Base-by-base conservation (phyloP, 1,140 invertebrate genomes). In the Drosophila takahashii region DNA sequence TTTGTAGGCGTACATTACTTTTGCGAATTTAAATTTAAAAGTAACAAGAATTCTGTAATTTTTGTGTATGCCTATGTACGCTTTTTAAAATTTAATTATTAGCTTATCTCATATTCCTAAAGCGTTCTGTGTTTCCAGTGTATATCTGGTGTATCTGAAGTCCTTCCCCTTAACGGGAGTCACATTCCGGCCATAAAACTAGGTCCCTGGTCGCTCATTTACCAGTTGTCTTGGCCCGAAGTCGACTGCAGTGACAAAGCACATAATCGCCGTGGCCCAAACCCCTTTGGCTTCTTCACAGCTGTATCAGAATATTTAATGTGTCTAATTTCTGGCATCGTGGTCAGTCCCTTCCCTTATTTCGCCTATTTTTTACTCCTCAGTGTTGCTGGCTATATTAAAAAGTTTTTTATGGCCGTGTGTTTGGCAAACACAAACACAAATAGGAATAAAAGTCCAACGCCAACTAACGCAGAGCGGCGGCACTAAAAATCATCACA, bases 401-500 rank as follows among this genome's bases (percentile, higher is more conserved):
- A 86, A 87, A 86, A 86, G 81, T 86, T 86, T 76, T 85, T 81
- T 87, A 86, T 86, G 81, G 50, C 44, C 78, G 44, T 78, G 78
- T 70, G 62, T 80, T 79, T 84, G 81, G 56, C 62, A 85, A 67
- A 74, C 67, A 57, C 64, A 70, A 70, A 70, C 51, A 70, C 39
- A 74, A 84, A 71, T 78, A 67, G 64, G 66, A 66, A 66, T 67
- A 75, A 67, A 71, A 75, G 74, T 50, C 70, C 47, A 48, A 45
- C 44, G 57, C 39, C 44, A 76, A 84, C 80, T 76, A 76, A 76
- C 79, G 72, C 77, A 42, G 65, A 66, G 56, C 71, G 66, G 78
- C 41, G 81, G 64, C 73, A 62, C 60, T 83, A 83, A 83, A 79
- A 83, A 84, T 83, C 80, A 79, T 75, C 60, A 34, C 56, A 53